Base-by-base conservation (phyloP, 2,113 vertebrate genomes). In the Phyllopteryx taeniolatus region DNA sequence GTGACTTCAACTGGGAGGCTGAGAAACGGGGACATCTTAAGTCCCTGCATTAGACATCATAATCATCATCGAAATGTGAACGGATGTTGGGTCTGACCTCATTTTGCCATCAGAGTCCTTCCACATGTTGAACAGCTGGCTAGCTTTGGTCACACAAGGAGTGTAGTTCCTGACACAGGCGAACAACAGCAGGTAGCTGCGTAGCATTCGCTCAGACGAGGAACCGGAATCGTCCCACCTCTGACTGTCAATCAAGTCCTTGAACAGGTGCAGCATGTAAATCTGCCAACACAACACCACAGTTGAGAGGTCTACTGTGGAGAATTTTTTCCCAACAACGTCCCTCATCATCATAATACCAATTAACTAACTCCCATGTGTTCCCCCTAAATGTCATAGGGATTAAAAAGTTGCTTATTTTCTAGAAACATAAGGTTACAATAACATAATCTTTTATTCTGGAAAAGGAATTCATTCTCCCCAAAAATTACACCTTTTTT, bases 1-100 rank as follows among this genome's bases (percentile, higher is more conserved):
- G 92, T 95, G 82, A 96, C 74, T 5, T 97, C 96, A 0, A 72
- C 87, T 10, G 95, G 95, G 67, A 96, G 90, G 44, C 96, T 98
- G 72, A 31, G 13, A 73, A 66, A 73, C 10, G 53, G 9, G 31
- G 5, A 43, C 42, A 31, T 17, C 14, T 39, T 54, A 51, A 35
- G 33, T 10, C 27, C 1, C 5, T 39, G 51, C 17, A 20, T 7
- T 12, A 2, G 46, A 35, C 49, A 12, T 20, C 12, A 31, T 67
- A 27, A 46, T 31, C 44, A 49, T 35, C 27, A 62, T 51, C 10
- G 8, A 57, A 67, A 68, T 12, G 35, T 12, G 43, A 46, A 31
- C 0, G n/a, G n/a, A 70, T 35, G 69, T 3, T 2, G 11, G 13
- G 8, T 74, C 91, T 78, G 72, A 98, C 96, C 94, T 95, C 73